These are phyloP conservation scores for Lanius ludovicianus DNA, from an alignment of 2,113 vertebrate genomes.

Conservation along the genomic window DNA sequence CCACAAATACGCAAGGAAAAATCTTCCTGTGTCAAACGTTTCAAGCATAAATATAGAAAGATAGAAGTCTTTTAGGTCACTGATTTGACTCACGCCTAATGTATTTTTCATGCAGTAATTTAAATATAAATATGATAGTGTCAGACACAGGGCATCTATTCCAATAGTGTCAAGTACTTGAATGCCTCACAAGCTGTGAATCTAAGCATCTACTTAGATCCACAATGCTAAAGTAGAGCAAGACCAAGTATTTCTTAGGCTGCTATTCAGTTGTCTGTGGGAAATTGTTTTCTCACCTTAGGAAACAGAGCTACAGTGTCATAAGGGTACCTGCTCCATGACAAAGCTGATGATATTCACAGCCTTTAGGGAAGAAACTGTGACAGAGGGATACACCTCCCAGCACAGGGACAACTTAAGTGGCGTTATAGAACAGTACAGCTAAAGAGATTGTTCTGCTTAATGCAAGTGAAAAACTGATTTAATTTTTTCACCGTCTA, in stretches of 20 bases:
- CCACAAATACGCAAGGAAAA: slow-evolving; percentile 14
- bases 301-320: not conserved
- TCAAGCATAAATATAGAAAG: not conserved
- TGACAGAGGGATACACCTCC: not conserved
- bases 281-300: not conserved
- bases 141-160: not conserved
- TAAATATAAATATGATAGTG: not conserved
- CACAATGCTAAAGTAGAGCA: not conserved
- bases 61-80: not conserved
- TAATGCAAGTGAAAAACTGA: not conserved
- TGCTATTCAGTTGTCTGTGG: not conserved
- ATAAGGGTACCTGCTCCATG: not conserved
- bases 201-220: not conserved
- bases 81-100: not conserved
- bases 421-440: not conserved
- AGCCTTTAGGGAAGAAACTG: not conserved
- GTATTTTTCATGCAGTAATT: not conserved
- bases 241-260: not conserved
- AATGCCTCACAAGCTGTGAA: not conserved
- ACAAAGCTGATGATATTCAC: not conserved
- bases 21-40: slow-evolving; percentile 14
- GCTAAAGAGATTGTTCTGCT: not conserved
- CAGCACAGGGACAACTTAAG: not conserved
- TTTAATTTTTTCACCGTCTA: not conserved
- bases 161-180: not conserved